Evolutionary conservation across 2,797 vertebrate genomes (phyloP), one percentile per base, ranked within the genome.

Genomic region (Acanthornis magna): DNA sequence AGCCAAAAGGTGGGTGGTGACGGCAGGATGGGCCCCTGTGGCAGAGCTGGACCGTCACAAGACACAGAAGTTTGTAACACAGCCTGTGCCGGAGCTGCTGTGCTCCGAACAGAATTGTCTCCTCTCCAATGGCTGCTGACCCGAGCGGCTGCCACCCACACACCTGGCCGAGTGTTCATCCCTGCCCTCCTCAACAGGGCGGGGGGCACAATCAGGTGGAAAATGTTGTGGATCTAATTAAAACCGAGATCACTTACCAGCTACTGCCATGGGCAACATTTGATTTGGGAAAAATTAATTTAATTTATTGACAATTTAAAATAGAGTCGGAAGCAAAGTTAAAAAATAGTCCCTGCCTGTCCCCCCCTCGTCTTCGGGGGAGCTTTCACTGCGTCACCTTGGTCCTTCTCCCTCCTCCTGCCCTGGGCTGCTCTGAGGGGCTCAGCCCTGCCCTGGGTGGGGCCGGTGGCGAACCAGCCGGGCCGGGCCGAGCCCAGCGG

Each of bases 401-500:
- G 5, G 14, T 17, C 34, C 32, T 29, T 34, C 22, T 8, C 4
- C 21, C 15, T 14, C 13, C n/a, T 47, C 23, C 23, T 6, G 11
- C 32, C 54, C 40, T 2, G 70, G 38, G 30, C 9, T 30, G 2
- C 27, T 29, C 25, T 27, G 47, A 18, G 38, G 18, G 27, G 77
- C 48, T 63, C 38, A 34, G 68, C 48, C 16, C 40, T 45, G 55
- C 11, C 25, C 30, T 3, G 42, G 2, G 19, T n/a, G 60, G 27
- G 15, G 2, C 10, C 1, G 0, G 3, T 8, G 27, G 34, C 23
- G 43, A 58, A 22, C 34, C 9, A 1, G 57, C 21, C 4, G 23
- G 47, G 42, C 16, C 13, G 1, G 3, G 11, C 23, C 26, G 10
- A 26, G 22, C 21, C 38, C 5, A 0, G 43, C 20, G 0, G 17